Evolutionary conservation across 2,797 vertebrate species (phyloP), one percentile per base, ranked within the genome.

Genomic region (Eleutherodactylus coqui): DNA sequence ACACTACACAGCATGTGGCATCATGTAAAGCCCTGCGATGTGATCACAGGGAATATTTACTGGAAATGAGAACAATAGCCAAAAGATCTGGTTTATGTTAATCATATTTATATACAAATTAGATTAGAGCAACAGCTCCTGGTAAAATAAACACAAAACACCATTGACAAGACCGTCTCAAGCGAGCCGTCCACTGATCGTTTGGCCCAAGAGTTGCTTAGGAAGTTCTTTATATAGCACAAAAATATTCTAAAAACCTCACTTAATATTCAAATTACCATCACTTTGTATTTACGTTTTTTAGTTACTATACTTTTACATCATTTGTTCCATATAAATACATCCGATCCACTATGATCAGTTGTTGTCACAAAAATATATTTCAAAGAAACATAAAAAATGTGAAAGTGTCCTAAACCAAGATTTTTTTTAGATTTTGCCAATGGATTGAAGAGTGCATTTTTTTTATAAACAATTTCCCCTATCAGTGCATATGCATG

Each of bases 1-100:
- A 90, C 82, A 89, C 82, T 79, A 79, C 73, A 89, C 9, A 72
- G 60, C 85, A 49, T 85, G 17, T 29, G 84, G 64, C 47, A 73
- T 72, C 85, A 76, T 70, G 36, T 55, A 72, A 67, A 69, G 47
- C 62, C 67, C 38, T 84, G 82, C 51, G 67, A 88, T 76, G 69
- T 0, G 47, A 81, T 79, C 80, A 78, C 62, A 8, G 0, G 51
- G 70, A 89, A 79, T 55, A 41, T 24, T 60, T 10, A 29, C 82
- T 85, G 55, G 41, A 70, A 85, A 55, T 64, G 32, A 73, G 75
- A 72, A 75, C 34, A 43, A 27, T 43, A 29, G 51, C 19, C 4
- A 78, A 64, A 70, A 32, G 14, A 78, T 41, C 38, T 10, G 38
- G 24, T 78, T 62, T 41, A 78, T 53, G 34, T 17, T 77, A 75